phyloP scores from a whole-genome alignment of 2,888 invertebrate genomes.

The Odontothrips loti region DNA sequence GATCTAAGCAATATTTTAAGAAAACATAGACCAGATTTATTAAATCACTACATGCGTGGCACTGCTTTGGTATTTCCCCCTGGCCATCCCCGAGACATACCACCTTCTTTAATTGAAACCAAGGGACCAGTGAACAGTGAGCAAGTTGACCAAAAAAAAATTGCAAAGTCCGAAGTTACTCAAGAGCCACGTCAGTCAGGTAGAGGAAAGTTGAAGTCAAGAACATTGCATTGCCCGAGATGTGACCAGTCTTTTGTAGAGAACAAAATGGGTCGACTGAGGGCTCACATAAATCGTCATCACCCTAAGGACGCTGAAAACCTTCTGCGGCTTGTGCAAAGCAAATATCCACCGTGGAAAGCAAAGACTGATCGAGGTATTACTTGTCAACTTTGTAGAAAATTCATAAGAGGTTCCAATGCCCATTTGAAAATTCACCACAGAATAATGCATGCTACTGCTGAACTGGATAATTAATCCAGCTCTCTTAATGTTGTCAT shows the following conservation, averaged over 20 bases:
- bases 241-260: not conserved
- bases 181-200: not conserved
- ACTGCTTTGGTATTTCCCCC: not conserved
- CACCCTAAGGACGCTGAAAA: not conserved
- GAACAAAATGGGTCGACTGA: not conserved
- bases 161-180: not conserved
- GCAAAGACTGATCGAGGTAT: not conserved
- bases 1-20: not conserved
- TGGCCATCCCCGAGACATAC: not conserved
- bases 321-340: not conserved
- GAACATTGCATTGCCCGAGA: not conserved
- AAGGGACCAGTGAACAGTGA: not conserved
- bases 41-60: not conserved
- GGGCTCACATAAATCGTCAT: not conserved
- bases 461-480: too few species aligned
- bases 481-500: too few species aligned
- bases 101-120: too few species aligned
- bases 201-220: not conserved
- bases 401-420: not conserved
- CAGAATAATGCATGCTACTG: not conserved
- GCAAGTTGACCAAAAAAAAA: not conserved
- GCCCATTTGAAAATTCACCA: not conserved
- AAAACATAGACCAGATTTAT: not conserved
- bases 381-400: not conserved
- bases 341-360: not conserved